A percentile compares a stretch with the other conserved stretches of the same genome.
These are phyloP conservation scores for Malurus cyaneus DNA, from an alignment of 2,113 vertebrate species.

Conservation along the genomic window DNA sequence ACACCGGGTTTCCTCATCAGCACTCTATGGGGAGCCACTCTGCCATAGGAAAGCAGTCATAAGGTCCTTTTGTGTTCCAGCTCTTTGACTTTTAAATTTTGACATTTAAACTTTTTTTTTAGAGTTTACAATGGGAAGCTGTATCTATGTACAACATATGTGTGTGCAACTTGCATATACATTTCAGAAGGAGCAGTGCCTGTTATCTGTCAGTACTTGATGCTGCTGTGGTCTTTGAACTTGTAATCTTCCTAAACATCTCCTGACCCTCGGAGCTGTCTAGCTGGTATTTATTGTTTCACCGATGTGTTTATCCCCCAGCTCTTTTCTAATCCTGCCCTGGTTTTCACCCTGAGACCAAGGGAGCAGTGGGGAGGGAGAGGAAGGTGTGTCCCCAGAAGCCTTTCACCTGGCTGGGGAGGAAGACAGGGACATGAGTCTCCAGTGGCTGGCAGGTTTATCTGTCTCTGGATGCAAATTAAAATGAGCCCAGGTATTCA, in stretches of 20 bases:
- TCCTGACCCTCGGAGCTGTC: constrained; percentile 22
- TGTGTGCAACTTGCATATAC: not conserved
- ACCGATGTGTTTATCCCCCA: constrained; percentile 6
- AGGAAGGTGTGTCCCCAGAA: not conserved
- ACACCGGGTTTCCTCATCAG: accelerated
- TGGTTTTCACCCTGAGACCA: constrained; percentile 21
- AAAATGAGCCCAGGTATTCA: not conserved
- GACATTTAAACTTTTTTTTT: too few species aligned
- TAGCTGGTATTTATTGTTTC: constrained; percentile 56
- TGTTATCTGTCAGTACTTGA: not conserved
- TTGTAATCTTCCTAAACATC: constrained; percentile 47
- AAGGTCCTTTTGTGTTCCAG: not conserved
- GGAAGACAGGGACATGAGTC: accelerated
- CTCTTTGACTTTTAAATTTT: not conserved
- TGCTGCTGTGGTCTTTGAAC: constrained; percentile 24
- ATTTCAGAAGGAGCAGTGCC: not conserved
- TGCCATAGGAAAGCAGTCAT: not conserved
- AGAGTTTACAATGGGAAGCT: not conserved
- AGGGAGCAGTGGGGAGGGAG: not conserved
- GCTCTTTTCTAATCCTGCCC: constrained; percentile 24
- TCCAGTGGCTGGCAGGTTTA: not conserved
- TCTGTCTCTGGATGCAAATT: not conserved
- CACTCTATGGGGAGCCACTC: not conserved
- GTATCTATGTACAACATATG: accelerated
- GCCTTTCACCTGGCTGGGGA: not conserved